Base-by-base conservation (phyloP, 2,113 vertebrate genomes). In the Collichthys lucidus region DNA sequence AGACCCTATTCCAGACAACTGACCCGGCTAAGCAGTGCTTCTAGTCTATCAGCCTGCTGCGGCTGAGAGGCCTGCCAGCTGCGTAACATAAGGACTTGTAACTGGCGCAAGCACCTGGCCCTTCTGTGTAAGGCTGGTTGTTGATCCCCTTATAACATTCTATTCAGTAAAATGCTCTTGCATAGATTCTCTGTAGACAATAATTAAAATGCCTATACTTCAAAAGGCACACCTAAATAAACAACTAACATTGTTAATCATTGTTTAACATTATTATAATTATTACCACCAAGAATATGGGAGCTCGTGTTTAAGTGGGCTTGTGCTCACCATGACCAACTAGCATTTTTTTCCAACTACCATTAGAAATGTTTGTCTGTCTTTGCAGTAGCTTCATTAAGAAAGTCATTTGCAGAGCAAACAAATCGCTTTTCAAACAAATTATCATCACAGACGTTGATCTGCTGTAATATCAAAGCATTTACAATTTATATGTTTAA, bases 11-110 rank as follows among this genome's bases (percentile, higher is more conserved):
- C 46, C 31, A 82, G 17, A 73, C 17, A 74, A 79, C 57, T 64
- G 75, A 77, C 42, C 50, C 12, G 0, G 19, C 14, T 76, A 76
- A 84, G 60, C 56, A 26, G 70, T 53, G 61, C 78, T 19, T 75
- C 56, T 60, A 29, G 15, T 69, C 67, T 69, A 29, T 62, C 68
- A 75, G 46, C 47, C 24, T 71, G 78, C 79, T 60, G 61, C 50
- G 72, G 47, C 40, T 66, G 29, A 74, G 53, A 63, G 47, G 35
- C 4, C 65, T 70, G 82, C 82, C 71, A 82, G 71, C 74, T 66
- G 71, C 69, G 76, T 66, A 78, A 83, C 47, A 72, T 69, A 55
- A 82, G 42, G 44, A 64, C 42, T 17, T 78, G 64, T 20, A 26
- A 35, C 72, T 47, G 31, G 4, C 62, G 29, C 35, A 70, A 40